A percentile compares a stretch with the other conserved stretches of the same genome.
phyloP scores from a whole-genome alignment of 1,140 invertebrate genomes.

The Diachasmimorpha longicaudata region DNA sequence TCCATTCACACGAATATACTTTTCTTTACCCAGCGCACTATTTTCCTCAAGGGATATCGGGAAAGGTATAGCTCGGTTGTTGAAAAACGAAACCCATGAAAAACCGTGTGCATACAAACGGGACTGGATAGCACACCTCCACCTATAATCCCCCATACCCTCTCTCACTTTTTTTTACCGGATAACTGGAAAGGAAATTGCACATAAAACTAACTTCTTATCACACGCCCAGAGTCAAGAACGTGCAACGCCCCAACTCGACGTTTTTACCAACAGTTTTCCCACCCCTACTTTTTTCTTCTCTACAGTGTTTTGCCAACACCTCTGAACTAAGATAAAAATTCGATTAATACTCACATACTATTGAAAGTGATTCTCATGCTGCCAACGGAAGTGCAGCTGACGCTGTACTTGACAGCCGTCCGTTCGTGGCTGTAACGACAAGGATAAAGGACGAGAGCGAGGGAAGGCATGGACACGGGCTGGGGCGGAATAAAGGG shows the following conservation, averaged over 20 bases:
- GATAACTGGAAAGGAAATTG: conserved; percentile 30
- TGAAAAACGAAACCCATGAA: neutral
- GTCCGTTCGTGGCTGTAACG: neutral
- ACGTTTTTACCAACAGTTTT: neutral
- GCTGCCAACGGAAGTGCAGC: neutral
- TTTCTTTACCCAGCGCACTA: neutral
- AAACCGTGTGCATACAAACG: conserved; percentile 1
- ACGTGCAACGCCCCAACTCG: conserved; percentile 1
- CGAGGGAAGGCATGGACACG: neutral
- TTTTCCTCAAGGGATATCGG: neutral
- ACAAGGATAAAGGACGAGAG: neutral
- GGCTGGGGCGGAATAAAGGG: neutral
- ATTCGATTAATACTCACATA: conserved; percentile 20
- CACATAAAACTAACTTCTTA: conserved; percentile 30
- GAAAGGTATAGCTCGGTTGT: neutral
- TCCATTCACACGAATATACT: neutral
- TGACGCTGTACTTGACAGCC: neutral
- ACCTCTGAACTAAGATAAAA: neutral
- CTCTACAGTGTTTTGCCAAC: neutral
- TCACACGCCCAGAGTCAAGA: conserved; percentile 20
- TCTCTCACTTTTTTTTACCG: neutral
- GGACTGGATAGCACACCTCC: neutral
- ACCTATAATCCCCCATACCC: neutral
- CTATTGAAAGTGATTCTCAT: conserved; percentile 10
- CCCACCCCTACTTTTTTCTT: neutral